Evolutionary conservation across 2,888 invertebrate genomes (phyloP), one percentile per base, ranked within the genome.

Genomic region (Venusia cambrica): DNA sequence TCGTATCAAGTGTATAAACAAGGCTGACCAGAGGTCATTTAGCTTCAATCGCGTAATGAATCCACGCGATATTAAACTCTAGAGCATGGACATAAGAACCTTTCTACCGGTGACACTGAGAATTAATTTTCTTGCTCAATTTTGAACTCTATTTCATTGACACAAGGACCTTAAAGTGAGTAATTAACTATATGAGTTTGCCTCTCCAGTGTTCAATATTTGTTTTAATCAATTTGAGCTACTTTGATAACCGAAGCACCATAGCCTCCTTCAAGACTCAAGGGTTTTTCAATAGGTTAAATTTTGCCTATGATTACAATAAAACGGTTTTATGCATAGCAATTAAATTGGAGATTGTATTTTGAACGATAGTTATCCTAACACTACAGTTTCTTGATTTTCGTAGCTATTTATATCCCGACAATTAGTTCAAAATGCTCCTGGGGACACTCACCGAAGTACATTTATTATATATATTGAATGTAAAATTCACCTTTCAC

Each of bases 1-100:
- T 44, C 27, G 26, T 24, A 29, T 30, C 34, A 37, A 37, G 41
- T 29, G 38, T 50, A 49, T 50, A 45, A 45, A 46, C 48, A 40
- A 49, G 46, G 45, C 44, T 49, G 40, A 14, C 30, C 37, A 44
- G 30, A 47, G 50, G 50, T 47, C 50, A 45, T 17, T 30, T 39
- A 33, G 28, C 29, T 31, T 34, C 32, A 29, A 30, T 30, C 12
- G 15, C 14, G 19, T 36, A 22, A 37, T 38, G 27, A 7, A 21
- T 5, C 20, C 15, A 24, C 7, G n/a, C 14, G 2, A 42, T 27
- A 33, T 5, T 37, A 2, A 13, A 42, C 39, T 22, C 21, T 45
- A 42, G 12, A 5, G 0, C 2, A 15, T 20, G 1, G 4, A 2
- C 2, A 16, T 29, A 36, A 16, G 33, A 24, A 12, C n/a, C 4